These are phyloP conservation scores for Coptotermes formosanus DNA, from an alignment of 1,140 invertebrate genomes.

Conservation along the genomic window DNA sequence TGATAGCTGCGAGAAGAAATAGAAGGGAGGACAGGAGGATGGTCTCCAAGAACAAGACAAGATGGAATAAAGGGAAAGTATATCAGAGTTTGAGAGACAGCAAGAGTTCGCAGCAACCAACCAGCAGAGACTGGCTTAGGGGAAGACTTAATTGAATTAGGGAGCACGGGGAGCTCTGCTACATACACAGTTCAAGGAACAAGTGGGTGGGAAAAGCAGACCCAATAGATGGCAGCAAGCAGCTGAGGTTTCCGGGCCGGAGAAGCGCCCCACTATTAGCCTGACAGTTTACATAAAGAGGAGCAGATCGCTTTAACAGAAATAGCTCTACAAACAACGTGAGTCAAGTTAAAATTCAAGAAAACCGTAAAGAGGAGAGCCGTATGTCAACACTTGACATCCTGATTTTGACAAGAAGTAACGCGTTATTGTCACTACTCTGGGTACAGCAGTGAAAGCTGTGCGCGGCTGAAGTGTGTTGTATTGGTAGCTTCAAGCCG, in stretches of 20 bases:
- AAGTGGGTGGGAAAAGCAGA: neutral
- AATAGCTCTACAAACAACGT: neutral
- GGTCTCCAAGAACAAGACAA: neutral
- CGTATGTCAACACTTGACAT: neutral
- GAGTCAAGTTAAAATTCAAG: neutral
- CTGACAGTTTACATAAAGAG: neutral
- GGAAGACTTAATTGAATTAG: constrained; percentile 13
- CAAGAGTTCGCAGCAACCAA: neutral
- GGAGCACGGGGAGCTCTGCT: neutral
- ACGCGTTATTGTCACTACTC: no score
- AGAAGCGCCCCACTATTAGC: neutral
- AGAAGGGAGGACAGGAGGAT: neutral
- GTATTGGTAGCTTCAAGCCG: no score
- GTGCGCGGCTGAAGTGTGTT: no score
- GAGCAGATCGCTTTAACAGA: neutral
- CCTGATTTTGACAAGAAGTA: no score
- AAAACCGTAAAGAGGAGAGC: neutral
- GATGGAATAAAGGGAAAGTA: neutral
- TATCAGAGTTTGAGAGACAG: neutral
- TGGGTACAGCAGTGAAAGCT: no score
- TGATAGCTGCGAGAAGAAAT: neutral
- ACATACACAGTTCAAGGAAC: neutral
- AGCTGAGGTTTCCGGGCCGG: neutral
- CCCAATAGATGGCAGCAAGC: neutral
- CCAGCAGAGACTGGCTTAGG: neutral